Evolutionary conservation across 2,888 invertebrate genomes (phyloP), one percentile per base, ranked within the genome.

Genomic region (Malthinus seriepunctatus): DNA sequence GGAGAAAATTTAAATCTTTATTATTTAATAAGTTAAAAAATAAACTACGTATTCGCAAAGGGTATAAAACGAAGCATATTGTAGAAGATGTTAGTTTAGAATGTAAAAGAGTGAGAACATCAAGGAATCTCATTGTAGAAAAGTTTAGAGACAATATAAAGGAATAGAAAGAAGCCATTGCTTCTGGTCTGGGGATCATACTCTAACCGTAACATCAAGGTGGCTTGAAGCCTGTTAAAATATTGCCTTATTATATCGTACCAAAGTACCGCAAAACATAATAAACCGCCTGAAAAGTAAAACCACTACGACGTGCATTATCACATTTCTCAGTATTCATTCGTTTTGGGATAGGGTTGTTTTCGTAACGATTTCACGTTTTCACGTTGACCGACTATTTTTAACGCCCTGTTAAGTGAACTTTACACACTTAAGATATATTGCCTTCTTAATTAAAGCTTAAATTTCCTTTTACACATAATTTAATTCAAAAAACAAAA

Each of bases 61-160:
- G n/a, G 23, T 23, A 23, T 23, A 23, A 23, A 23, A 23, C 23
- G 23, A 5, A 3, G 23, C 23, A 5, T 3, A 23, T 23, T 23
- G 5, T 23, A 5, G 23, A 23, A 23, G n/a, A n/a, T n/a, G n/a
- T n/a, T n/a, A n/a, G 23, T 23, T 23, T 23, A 23, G 2, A 23
- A 23, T 23, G 23, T 23, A 23, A 23, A 23, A 23, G n/a, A n/a
- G 23, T 5, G 23, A 23, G 23, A 23, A 23, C 23, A 3, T 23
- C 23, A 5, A 23, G 23, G 23, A 23, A 23, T 23, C 23, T 23
- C 23, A 23, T 23, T 64, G 68, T 59, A 69, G 68, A 67, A 71
- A 73, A 72, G 70, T 71, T 71, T 69, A 67, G 68, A 70, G 69
- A 70, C 71, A 71, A 70, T 72, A 72, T 71, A 70, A 69, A 70